Percentiles rank a stretch among this genome's conserved stretches.
These are phyloP conservation scores for Platycnemis pennipes DNA, from an alignment of 2,888 invertebrate genomes.

Conservation along the genomic window DNA sequence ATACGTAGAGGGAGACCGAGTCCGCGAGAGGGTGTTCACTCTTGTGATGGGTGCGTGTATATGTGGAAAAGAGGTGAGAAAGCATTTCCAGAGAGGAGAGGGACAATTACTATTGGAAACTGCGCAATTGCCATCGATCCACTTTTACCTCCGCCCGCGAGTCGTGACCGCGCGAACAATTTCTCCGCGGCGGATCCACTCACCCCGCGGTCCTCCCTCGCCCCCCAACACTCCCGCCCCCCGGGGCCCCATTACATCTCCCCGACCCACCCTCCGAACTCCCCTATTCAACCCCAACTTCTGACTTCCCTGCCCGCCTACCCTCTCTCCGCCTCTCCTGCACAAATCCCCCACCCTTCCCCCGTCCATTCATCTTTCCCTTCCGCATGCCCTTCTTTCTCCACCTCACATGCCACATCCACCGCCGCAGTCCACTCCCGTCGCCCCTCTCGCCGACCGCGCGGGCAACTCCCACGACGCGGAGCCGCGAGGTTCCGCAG, in stretches of 20 bases:
- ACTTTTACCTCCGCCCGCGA: neutral
- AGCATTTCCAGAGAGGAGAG: neutral
- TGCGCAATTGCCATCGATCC: slow-evolving; percentile 36
- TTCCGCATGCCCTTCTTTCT: neutral
- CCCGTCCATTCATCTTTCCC: neutral
- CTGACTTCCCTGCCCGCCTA: neutral
- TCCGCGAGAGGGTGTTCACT: too few relatives aligned
- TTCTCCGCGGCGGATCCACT: slow-evolving; percentile 27
- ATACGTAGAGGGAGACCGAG: too few relatives aligned
- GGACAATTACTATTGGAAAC: slow-evolving; percentile 28
- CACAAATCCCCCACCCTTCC: neutral
- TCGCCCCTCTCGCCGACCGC: neutral
- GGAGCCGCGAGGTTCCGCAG: too few relatives aligned
- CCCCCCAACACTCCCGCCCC: too few relatives aligned
- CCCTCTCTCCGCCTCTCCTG: neutral
- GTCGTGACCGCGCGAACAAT: slow-evolving; percentile 22
- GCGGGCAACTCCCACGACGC: neutral
- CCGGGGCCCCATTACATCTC: neutral
- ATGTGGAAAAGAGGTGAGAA: neutral
- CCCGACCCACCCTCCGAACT: neutral
- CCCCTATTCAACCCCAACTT: neutral
- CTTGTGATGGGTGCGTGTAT: neutral
- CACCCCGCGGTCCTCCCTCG: neutral
- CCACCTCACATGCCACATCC: neutral
- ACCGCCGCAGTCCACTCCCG: neutral